Conservation (phyloP, 2,113 vertebrate genomes). For the Hymenochirus boettgeri region DNA sequence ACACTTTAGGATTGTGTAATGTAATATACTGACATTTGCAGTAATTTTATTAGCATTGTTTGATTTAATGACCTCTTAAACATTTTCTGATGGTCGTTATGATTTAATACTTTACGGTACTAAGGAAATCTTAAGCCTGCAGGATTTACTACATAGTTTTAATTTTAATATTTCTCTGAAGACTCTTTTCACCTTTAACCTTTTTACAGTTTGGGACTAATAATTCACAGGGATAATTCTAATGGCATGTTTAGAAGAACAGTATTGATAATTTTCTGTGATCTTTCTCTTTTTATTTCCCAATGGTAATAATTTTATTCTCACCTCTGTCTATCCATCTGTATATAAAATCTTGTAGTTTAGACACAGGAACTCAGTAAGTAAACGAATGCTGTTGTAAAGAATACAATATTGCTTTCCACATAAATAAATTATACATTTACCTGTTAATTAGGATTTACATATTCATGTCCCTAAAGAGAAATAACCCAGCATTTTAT, state of each 20-base stretch:
- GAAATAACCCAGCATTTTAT: no score
- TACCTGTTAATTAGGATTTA: no score
- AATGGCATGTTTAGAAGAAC: slow-evolving; percentile 17
- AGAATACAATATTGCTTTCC: no score
- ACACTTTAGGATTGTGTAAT: slow-evolving; percentile 13
- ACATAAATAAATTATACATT: no score
- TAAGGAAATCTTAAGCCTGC: slow-evolving; percentile 11
- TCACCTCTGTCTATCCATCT: no score
- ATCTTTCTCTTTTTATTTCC: no score
- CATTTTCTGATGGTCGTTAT: slow-evolving; percentile 18
- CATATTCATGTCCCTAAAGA: no score
- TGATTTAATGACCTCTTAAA: slow-evolving; percentile 24
- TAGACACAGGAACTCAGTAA: no score
- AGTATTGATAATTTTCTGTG: no score
- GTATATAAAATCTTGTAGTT: no score
- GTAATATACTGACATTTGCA: slow-evolving; percentile 33
- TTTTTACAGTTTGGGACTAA: slow-evolving; percentile 13
- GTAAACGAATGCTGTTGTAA: no score
- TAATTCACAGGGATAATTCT: slow-evolving; percentile 13
- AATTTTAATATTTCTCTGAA: background rate
- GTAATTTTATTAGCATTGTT: slow-evolving; percentile 3
- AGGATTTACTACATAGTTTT: slow-evolving; percentile 3
- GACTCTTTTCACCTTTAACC: background rate
- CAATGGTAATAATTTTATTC: no score
- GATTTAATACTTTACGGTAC: slow-evolving; percentile 19